Percentiles rank a stretch among this genome's conserved stretches.
Conservation (phyloP, 23 tunicate species). For the Ascidia mentula region DNA sequence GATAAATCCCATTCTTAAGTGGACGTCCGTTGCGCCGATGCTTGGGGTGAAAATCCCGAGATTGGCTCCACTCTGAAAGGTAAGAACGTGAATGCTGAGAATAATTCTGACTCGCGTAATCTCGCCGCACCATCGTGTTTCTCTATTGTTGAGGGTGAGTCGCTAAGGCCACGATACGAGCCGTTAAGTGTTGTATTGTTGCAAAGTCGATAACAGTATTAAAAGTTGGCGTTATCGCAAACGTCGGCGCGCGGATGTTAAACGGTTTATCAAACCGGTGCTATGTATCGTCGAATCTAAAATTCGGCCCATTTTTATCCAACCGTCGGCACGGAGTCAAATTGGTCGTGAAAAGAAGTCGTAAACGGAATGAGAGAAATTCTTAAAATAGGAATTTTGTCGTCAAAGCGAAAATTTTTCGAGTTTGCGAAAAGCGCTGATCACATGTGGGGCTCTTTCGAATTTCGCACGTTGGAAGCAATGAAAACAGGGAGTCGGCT, state of each 20-base stretch:
- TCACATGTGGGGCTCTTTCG: neutral
- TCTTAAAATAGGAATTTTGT: too few species aligned
- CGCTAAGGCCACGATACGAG: conserved; percentile 12
- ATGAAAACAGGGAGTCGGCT: conserved; percentile 13
- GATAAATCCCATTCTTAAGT: conserved; percentile 34
- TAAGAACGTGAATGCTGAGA: neutral
- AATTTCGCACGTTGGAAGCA: conserved; percentile 11
- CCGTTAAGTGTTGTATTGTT: conserved; percentile 1
- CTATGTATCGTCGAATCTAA: too few species aligned
- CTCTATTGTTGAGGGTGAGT: neutral
- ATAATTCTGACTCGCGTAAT: neutral
- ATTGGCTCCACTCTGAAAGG: neutral
- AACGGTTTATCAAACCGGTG: neutral
- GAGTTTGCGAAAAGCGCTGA: too few species aligned
- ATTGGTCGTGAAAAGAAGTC: too few species aligned
- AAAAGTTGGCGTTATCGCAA: neutral
- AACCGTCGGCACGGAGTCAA: too few species aligned
- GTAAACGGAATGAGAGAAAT: too few species aligned
- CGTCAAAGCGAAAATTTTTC: too few species aligned
- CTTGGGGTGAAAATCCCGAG: neutral
- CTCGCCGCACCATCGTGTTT: neutral
- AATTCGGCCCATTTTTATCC: too few species aligned
- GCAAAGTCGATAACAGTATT: conserved; percentile 2
- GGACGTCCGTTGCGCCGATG: neutral
- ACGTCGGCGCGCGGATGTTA: neutral